These are phyloP conservation scores for Syngnathus acus DNA, from an alignment of 2,797 vertebrate genomes.

Conservation along the genomic window DNA sequence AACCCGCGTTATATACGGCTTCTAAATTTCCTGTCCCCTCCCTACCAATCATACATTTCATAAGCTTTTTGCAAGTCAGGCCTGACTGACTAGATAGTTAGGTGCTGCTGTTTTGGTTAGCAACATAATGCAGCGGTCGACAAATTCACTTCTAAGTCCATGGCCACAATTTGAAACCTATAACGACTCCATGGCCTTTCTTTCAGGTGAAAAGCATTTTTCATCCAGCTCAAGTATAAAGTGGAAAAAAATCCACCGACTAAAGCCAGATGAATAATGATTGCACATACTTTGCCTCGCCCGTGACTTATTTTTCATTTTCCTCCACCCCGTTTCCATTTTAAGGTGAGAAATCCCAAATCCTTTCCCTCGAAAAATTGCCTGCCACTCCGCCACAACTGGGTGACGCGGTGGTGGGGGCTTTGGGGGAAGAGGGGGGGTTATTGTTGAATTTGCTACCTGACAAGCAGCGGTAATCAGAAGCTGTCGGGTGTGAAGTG, in stretches of 20 bases:
- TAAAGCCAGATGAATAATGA: slow-evolving; percentile 41
- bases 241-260: slow-evolving; percentile 1
- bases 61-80: too few relatives aligned
- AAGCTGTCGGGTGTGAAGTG: slow-evolving; percentile 56
- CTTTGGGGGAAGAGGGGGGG: background rate
- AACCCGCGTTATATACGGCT: too few relatives aligned
- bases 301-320: slow-evolving; percentile 20
- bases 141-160: background rate
- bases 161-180: background rate
- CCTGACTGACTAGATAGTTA: background rate
- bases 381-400: slow-evolving; percentile 32
- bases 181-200: background rate
- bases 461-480: slow-evolving; percentile 58
- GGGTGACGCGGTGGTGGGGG: background rate
- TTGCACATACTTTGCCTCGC: slow-evolving; percentile 38
- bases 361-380: slow-evolving; percentile 50
- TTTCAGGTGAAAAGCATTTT: background rate
- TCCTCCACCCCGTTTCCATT: slow-evolving; percentile 19
- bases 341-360: slow-evolving; percentile 47
- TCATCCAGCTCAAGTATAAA: slow-evolving; percentile 17
- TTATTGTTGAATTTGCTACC: slow-evolving; percentile 28
- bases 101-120: background rate
- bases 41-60: too few relatives aligned
- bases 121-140: background rate
- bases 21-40: too few relatives aligned